Conservation (phyloP, 2,113 vertebrate genomes). For the Actenoides lindsayi region DNA sequence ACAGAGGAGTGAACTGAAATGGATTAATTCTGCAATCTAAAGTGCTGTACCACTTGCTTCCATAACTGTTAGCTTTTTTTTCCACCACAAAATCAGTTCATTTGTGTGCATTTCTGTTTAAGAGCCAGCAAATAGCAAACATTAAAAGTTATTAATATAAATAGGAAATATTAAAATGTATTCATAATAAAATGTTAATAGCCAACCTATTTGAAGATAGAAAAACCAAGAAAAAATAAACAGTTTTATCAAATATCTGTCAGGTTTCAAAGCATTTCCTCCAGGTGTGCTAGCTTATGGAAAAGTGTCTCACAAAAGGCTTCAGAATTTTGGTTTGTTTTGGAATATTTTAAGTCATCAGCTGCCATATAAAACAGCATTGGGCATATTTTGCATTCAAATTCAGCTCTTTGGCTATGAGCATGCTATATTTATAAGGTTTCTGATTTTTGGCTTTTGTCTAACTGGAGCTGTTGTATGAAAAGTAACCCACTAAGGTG, state of each 20-base stretch:
- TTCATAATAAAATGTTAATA: background rate
- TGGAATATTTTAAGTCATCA: background rate
- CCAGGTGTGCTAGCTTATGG: background rate
- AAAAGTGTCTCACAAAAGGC: background rate
- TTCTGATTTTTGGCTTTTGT: background rate
- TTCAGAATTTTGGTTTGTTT: background rate
- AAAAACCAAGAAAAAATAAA: background rate
- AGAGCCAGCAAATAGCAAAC: background rate
- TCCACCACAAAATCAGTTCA: background rate
- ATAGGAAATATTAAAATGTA: background rate
- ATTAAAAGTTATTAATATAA: background rate
- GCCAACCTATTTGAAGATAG: background rate
- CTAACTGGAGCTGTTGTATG: background rate
- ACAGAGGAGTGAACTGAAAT: background rate
- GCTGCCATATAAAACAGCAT: background rate
- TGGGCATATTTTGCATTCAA: background rate
- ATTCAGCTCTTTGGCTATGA: background rate
- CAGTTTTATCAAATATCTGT: background rate
- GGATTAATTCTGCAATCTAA: background rate
- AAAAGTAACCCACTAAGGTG: background rate
- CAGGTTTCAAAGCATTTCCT: background rate
- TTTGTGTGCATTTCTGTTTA: background rate
- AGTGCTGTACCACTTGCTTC: background rate
- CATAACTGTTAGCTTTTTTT: background rate
- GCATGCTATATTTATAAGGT: background rate